Base-by-base conservation (phyloP, 2,113 vertebrate species). In the Oreochromis spilurus region DNA sequence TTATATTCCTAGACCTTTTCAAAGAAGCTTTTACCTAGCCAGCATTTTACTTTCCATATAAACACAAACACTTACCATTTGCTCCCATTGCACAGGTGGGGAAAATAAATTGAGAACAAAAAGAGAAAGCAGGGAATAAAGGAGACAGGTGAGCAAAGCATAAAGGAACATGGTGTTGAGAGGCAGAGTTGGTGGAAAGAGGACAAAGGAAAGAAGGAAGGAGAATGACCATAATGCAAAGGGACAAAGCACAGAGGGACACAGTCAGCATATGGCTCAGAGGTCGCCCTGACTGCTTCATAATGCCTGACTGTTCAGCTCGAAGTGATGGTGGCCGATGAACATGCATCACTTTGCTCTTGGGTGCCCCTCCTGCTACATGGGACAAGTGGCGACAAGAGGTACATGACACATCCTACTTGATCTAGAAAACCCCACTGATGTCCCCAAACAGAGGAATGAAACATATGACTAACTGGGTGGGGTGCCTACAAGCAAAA, bases 221-320 rank as follows among this genome's bases (percentile, higher is more conserved):
- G 62, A 84, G 40, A 62, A 83, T 36, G 82, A 89, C 81, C 53
- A 79, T 94, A 85, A 94, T 87, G 84, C 88, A 94, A 94, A 91
- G 82, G 83, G 94, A 95, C 94, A 94, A 85, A 93, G 89, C 88
- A 94, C 94, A 94, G 95, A 94, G 88, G 93, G 87, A 91, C 88
- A 81, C 75, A 88, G 92, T 93, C 93, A 93, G 92, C 21, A 19
- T 65, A 72, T 93, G 86, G 89, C 89, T 92, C 57, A 45, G 91
- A 94, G 92, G 91, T 91, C 54, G 21, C 82, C 80, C 48, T 62
- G 82, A 85, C 88, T 92, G 88, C 90, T 88, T 86, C 48, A 82
- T 92, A 85, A 92, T 81, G 92, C 85, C 89, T 91, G 92, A 93
- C 92, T 89, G 85, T 90, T 92, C 87, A 88, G 90, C 93, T 88